These are phyloP conservation scores for Thomomys bottae DNA, from an alignment of 2,113 vertebrate species.

Conservation along the genomic window DNA sequence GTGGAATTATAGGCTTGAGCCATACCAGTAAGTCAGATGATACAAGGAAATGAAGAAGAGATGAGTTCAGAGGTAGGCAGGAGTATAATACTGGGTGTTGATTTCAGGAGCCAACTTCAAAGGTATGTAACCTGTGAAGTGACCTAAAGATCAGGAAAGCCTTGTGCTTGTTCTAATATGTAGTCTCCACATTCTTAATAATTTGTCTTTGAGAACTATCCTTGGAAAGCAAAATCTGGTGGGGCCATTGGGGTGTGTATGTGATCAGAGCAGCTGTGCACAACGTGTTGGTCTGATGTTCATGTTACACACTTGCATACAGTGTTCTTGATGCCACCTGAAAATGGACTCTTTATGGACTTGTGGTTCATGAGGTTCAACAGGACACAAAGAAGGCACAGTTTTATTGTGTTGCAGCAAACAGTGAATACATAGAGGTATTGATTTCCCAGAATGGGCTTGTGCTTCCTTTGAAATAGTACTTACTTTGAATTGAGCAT, in stretches of 20 bases:
- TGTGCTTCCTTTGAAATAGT: neutral
- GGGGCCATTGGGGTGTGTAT: no score
- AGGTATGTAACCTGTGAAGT: fast-evolving
- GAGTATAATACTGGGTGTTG: fast-evolving
- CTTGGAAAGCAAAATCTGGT: neutral
- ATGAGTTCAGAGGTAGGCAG: neutral
- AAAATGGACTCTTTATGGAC: neutral
- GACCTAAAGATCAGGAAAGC: neutral
- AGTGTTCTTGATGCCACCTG: fast-evolving
- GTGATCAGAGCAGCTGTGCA: neutral
- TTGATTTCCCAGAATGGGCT: neutral
- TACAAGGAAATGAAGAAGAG: neutral
- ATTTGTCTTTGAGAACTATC: neutral
- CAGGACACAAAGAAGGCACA: neutral
- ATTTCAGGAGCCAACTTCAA: neutral
- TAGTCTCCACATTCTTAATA: neutral
- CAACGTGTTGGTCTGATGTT: fast-evolving
- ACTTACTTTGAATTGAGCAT: neutral
- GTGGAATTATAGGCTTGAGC: no score
- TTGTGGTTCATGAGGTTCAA: neutral
- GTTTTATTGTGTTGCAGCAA: neutral
- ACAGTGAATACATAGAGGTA: fast-evolving
- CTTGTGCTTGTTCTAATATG: neutral
- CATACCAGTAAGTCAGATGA: neutral
- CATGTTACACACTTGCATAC: fast-evolving